Base-by-base conservation (phyloP, 2,888 invertebrate species). In the Lithophane semibrunnea region DNA sequence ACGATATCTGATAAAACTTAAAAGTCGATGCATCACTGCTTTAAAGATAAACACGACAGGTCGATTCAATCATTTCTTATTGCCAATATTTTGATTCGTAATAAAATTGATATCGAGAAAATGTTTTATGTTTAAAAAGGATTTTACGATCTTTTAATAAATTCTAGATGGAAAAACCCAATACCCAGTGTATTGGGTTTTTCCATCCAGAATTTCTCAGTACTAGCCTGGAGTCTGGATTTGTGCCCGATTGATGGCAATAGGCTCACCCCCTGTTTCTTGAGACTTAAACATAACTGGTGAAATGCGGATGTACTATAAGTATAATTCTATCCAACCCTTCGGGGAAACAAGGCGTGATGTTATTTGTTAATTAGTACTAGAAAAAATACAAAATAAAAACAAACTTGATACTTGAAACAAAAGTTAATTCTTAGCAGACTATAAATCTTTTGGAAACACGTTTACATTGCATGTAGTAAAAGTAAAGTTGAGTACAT, bases 361-460 rank as follows among this genome's bases (percentile, higher is more conserved):
- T 12, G n/a, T 12, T 56, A n/a, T n/a, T 5, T 56, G 4, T 56
- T 56, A 58, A 58, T 24, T 7, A 24, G 24, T 52, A 44, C 12
- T 37, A 49, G 0, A 83, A 69, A 47, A 79, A 16, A 44, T 56
- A 47, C 29, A 73, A 65, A 44, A 16, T 4, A 10, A 44, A 79
- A 61, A 70, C 42, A 37, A 42, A 44, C 29, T 77, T 80, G 29
- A 69, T 69, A 66, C 80, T 83, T 83, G 56, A 60, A 72, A 73
- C n/a, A 64, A 47, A 71, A 73, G 8, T 60, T n/a, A 42, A 54
- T 69, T 61, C 42, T 66, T 60, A 60, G 2, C 0, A 66, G 58
- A 56, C 44, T n/a, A 67, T 83, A 86, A 86, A 84, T 83, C 72
- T 83, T 73, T 60, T 63, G 63, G 75, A 71, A 82, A 77, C 29